Percentiles rank a stretch among this genome's conserved stretches.
These are phyloP conservation scores for Muraenolepis orangiensis DNA, from an alignment of 2,797 vertebrate species.

Conservation along the genomic window DNA sequence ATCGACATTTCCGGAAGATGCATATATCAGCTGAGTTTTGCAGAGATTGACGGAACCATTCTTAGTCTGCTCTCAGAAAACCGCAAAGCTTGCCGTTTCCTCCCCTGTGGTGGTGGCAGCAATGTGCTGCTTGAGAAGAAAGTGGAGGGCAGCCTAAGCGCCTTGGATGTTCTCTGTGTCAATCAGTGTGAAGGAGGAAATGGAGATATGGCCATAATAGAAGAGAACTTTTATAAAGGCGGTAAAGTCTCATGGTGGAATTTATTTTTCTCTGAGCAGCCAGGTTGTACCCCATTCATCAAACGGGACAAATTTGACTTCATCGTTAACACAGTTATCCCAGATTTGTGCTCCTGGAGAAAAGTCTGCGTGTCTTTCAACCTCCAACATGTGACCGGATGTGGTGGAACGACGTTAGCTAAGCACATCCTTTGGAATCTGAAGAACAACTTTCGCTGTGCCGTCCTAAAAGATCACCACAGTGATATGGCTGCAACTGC, in stretches of 20 bases:
- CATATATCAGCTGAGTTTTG: constrained; percentile 64
- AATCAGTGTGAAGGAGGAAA: constrained; percentile 69
- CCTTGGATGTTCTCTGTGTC: constrained; percentile 58
- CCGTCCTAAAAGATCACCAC: constrained; percentile 70
- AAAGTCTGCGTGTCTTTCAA: constrained; percentile 70
- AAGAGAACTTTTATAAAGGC: constrained; percentile 67
- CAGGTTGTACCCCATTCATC: constrained; percentile 59
- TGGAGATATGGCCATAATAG: constrained; percentile 43
- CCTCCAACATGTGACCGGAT: constrained; percentile 78
- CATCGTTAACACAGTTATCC: constrained; percentile 53
- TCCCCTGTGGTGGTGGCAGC: constrained; percentile 49
- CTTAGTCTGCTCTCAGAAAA: constrained; percentile 66
- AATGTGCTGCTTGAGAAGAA: constrained; percentile 59
- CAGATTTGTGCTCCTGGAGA: constrained; percentile 49
- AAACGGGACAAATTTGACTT: constrained; percentile 63
- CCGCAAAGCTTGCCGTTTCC: constrained; percentile 50
- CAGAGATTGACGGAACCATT: constrained; percentile 66
- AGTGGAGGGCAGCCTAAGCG: constrained; percentile 42
- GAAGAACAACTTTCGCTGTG: constrained; percentile 72
- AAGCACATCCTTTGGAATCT: constrained; percentile 81
- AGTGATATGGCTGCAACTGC: constrained; percentile 63
- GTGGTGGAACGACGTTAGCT: constrained; percentile 80
- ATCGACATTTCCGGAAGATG: constrained; percentile 53
- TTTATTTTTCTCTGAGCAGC: constrained; percentile 65
- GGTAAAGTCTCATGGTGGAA: constrained; percentile 69